Conservation (phyloP, 2,888 invertebrate genomes). For the Agrochola circellaris region DNA sequence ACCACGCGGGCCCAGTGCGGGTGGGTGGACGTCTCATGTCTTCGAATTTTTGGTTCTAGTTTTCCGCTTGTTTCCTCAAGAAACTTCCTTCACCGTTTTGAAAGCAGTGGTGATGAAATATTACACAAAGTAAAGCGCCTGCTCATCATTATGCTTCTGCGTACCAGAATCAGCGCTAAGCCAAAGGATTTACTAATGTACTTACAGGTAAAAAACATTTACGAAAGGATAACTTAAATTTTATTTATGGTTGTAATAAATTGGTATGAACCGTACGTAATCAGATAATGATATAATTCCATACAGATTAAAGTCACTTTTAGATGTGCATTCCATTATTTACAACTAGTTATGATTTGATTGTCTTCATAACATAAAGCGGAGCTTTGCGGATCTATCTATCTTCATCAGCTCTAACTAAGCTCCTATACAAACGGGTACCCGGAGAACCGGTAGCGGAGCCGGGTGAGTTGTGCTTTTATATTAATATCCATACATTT, state of each 20-base stretch:
- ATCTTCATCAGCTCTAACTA: neutral
- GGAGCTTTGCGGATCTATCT: too few species aligned
- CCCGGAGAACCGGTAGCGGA: neutral
- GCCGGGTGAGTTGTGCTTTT: neutral
- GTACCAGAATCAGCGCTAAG: slow-evolving; percentile 15
- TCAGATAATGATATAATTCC: neutral
- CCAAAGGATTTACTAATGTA: neutral
- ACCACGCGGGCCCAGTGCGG: too few species aligned
- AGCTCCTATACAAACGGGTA: neutral
- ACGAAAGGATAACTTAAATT: neutral
- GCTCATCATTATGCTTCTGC: too few species aligned
- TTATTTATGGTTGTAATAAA: slow-evolving; percentile 15
- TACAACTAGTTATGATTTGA: neutral
- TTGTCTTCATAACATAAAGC: neutral
- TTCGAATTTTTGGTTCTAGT: too few species aligned
- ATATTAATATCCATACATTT: too few species aligned
- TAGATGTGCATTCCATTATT: slow-evolving; percentile 11
- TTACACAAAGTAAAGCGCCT: too few species aligned
- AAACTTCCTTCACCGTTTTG: too few species aligned
- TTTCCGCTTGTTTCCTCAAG: too few species aligned
- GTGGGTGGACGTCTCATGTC: too few species aligned
- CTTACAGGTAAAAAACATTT: slow-evolving; percentile 17
- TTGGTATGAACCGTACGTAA: neutral
- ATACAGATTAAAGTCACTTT: neutral
- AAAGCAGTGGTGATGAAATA: too few species aligned